Evolutionary conservation across 1,140 invertebrate species (phyloP).

Genomic region (Liolophura sinensis): DNA sequence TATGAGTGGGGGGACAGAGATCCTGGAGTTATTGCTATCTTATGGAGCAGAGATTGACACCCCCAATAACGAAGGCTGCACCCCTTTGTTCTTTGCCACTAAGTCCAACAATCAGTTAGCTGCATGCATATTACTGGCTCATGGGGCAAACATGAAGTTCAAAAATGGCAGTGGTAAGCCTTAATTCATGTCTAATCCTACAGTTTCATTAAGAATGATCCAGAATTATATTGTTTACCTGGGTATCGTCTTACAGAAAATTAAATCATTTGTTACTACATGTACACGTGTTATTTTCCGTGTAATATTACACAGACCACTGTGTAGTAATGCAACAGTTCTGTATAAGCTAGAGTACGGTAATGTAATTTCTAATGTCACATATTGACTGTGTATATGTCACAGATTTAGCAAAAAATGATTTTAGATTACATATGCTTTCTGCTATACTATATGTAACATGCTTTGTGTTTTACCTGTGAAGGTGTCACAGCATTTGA

Average conservation of each 20-base stretch:
- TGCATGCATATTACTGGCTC: constrained; percentile 44
- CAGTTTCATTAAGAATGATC: too few relatives aligned
- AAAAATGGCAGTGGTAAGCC: constrained; percentile 44
- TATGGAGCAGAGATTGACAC: constrained; percentile 46
- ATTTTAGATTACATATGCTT: neutral
- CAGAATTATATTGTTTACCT: too few relatives aligned
- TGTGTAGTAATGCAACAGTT: too few relatives aligned
- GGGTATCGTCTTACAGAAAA: too few relatives aligned
- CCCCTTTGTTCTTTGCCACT: constrained; percentile 52
- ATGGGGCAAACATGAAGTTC: constrained; percentile 46
- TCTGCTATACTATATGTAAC: neutral
- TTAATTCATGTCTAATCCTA: too few relatives aligned
- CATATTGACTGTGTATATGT: neutral
- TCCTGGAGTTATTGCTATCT: constrained; percentile 44
- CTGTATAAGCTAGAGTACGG: too few relatives aligned
- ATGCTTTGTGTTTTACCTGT: constrained; percentile 16
- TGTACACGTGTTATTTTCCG: too few relatives aligned
- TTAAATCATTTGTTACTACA: too few relatives aligned
- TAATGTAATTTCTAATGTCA: too few relatives aligned
- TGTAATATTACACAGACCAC: too few relatives aligned
- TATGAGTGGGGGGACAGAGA: constrained; percentile 39
- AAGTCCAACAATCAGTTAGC: constrained; percentile 52
- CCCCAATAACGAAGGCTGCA: constrained; percentile 44
- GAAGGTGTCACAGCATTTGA: constrained; percentile 54
- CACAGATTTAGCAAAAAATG: neutral